Evolutionary conservation across 2,113 vertebrate species (phyloP).

Genomic region (Beaufortia kweichowensis): DNA sequence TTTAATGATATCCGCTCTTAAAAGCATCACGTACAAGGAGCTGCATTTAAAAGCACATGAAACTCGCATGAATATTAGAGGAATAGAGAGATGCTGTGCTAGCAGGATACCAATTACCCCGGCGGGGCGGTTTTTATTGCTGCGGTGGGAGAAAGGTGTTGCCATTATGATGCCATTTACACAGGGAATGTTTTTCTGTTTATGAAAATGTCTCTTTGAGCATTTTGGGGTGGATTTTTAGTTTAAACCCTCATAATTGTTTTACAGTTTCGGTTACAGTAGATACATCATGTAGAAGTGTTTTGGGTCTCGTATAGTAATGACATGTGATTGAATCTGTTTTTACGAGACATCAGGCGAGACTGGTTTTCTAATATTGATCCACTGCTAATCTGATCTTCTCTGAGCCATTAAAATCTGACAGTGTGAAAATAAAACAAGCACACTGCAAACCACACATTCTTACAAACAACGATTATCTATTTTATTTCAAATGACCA

Average conservation of each 20-base stretch:
- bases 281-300: no score
- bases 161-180: not conserved
- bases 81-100: not conserved
- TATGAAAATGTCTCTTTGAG: no score
- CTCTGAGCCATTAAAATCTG: slow-evolving; percentile 47
- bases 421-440: no score
- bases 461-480: no score
- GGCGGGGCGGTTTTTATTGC: not conserved
- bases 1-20: not conserved
- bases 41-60: not conserved
- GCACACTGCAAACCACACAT: slow-evolving; percentile 34
- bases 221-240: no score
- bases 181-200: not conserved
- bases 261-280: no score
- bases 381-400: slow-evolving; percentile 56
- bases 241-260: no score
- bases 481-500: no score
- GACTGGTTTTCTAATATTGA: slow-evolving; percentile 16
- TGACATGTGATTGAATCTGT: no score
- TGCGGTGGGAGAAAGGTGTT: no score
- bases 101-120: not conserved
- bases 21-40: not conserved
- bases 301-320: no score
- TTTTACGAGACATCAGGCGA: not conserved
- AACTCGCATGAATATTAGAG: slow-evolving; percentile 5